Conservation (phyloP, 53 echinoderm and acorn worm genomes). For the Holothuria leucospilota region DNA sequence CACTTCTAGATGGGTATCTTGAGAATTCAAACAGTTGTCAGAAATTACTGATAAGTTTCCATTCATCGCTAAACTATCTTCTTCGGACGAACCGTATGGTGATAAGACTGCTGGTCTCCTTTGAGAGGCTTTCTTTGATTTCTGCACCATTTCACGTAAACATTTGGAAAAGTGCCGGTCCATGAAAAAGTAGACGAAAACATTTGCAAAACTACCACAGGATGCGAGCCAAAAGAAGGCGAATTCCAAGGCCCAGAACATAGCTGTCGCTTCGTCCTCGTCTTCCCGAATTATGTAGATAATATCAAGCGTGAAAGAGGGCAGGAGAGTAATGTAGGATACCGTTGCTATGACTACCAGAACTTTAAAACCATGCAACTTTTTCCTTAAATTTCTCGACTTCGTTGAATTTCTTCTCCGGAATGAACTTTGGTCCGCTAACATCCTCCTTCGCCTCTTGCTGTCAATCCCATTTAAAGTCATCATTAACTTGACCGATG, state of each 20-base stretch:
- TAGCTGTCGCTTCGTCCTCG: too few species aligned
- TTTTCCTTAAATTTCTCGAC: not conserved
- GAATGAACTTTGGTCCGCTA: not conserved
- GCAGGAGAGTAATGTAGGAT: not conserved
- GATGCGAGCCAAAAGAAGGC: conserved; percentile 23
- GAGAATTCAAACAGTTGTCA: too few species aligned
- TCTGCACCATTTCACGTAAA: not conserved
- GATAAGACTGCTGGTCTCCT: too few species aligned
- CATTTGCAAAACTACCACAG: conserved; percentile 5
- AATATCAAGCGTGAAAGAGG: not conserved
- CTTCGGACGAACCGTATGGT: too few species aligned
- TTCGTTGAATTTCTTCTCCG: not conserved
- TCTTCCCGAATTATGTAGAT: not conserved
- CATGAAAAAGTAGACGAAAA: conserved; percentile 25
- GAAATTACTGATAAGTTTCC: too few species aligned
- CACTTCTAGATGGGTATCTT: too few species aligned
- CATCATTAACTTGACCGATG: conserved; percentile 11
- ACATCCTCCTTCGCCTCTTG: not conserved
- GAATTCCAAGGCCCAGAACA: conserved; percentile 19
- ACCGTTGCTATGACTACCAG: not conserved
- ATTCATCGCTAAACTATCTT: too few species aligned
- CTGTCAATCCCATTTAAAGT: not conserved
- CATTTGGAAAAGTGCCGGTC: conserved; percentile 15
- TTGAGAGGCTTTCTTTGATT: too few species aligned
- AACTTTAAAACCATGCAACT: conserved; percentile 16